Percentiles rank a stretch among this genome's conserved stretches.
phyloP scores from a whole-genome alignment of 1,140 invertebrate genomes.

The Nasonia vitripennis region DNA sequence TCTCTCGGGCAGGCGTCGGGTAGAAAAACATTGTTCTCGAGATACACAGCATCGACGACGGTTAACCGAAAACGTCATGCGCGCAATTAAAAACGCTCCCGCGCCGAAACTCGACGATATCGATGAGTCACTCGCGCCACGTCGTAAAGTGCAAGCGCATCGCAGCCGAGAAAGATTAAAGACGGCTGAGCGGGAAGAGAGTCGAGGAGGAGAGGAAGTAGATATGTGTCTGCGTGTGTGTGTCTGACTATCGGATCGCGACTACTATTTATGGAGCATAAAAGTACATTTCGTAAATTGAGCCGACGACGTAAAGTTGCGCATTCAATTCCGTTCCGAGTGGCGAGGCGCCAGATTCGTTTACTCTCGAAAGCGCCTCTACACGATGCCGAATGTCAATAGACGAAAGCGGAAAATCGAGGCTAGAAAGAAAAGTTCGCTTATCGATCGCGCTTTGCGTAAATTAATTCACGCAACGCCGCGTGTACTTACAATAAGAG shows the following conservation, averaged over 20 bases:
- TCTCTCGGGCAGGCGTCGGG: background rate
- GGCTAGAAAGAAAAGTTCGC: background rate
- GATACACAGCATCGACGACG: no score
- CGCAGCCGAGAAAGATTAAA: background rate
- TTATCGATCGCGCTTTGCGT: no score
- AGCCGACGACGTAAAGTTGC: background rate
- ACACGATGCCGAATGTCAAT: background rate
- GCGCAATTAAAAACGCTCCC: background rate
- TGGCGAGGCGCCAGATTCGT: conserved; percentile 15
- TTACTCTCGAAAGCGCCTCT: background rate
- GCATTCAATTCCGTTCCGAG: background rate
- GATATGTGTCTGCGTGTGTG: background rate
- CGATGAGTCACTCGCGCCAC: background rate
- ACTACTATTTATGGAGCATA: background rate
- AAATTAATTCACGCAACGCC: background rate
- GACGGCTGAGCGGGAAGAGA: background rate
- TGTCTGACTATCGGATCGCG: background rate
- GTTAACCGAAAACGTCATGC: background rate
- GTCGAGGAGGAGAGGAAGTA: background rate
- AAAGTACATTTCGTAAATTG: conserved; percentile 1
- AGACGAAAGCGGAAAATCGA: background rate
- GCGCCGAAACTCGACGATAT: background rate
- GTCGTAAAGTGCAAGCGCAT: background rate
- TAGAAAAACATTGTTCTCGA: background rate
- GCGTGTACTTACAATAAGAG: background rate